Base-by-base conservation (phyloP, 2,888 invertebrate genomes). In the Caenorhabditis sulstoni region DNA sequence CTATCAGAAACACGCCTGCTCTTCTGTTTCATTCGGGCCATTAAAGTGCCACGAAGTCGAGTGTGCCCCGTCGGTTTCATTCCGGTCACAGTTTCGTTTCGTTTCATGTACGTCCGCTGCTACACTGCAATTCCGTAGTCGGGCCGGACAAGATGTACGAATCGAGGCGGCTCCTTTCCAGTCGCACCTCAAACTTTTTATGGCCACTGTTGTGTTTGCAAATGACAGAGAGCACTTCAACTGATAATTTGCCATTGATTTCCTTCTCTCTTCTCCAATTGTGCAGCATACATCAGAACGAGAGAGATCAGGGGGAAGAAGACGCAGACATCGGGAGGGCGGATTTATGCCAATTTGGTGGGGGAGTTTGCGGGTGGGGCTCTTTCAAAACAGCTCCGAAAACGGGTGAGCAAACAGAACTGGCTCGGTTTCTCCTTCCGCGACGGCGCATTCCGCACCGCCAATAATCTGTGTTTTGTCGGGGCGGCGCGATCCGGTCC, bases 321-420 rank as follows among this genome's bases (percentile, higher is more conserved):
- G 52, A 52, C 52, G 29, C 52, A 52, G 52, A 52, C 29, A 29
- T n/a, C n/a, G n/a, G n/a, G n/a, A n/a, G n/a, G n/a, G n/a, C 29
- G 23, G 29, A 59, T 58, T 59, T 39, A 41, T 59, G 52, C 68
- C 68, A 59, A 41, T 53, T 52, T 52, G 29, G 14, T 8, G 35
- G 14, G 20, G 22, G 37, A 37, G n/a, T n/a, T 7, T 49, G 47
- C 44, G 59, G 58, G 41, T n/a, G 58, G 16, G 23, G 29, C 29
- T 29, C 29, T 29, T 29, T 7, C 4, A 39, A 47, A 45, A 58
- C 41, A 37, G 53, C 47, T 64, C 71, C 71, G 52, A 64, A 64
- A 71, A 64, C 64, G 49, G 57, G 55, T 64, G 57, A 61, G 55
- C 71, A 71, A 71, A 71, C 64, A 71, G 39, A 55, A 62, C 59